Percentiles rank a stretch among this genome's conserved stretches.
phyloP scores from a whole-genome alignment of 2,797 vertebrate genomes.

The Helicolenus hilgendorfi region DNA sequence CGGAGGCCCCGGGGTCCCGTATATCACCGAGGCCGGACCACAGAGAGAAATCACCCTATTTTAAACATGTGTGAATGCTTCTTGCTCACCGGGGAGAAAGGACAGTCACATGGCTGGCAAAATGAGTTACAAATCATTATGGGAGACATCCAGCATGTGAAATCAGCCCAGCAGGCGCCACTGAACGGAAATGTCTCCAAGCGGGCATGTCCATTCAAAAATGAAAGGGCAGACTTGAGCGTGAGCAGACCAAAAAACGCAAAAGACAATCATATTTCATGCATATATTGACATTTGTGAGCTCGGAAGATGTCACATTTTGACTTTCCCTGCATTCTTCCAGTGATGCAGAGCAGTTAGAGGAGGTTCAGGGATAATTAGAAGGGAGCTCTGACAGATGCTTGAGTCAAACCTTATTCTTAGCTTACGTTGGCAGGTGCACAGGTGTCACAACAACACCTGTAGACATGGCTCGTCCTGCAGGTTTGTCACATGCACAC shows the following conservation, averaged over 20 bases:
- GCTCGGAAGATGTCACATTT: background rate
- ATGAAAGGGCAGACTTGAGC: background rate
- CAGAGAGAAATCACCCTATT: slow-evolving; percentile 65
- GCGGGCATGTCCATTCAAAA: background rate
- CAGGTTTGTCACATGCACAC: slow-evolving; percentile 52
- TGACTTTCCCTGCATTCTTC: background rate
- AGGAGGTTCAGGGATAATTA: slow-evolving; percentile 38
- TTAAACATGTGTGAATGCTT: slow-evolving; percentile 81
- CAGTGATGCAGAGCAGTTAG: background rate
- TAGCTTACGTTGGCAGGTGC: slow-evolving; percentile 41
- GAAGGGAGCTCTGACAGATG: slow-evolving; percentile 45
- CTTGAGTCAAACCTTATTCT: slow-evolving; percentile 32
- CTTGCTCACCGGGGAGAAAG: slow-evolving; percentile 74
- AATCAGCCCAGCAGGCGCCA: slow-evolving; percentile 46
- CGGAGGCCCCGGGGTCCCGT: slow-evolving; percentile 67
- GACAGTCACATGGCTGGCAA: slow-evolving; percentile 59
- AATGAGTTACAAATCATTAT: slow-evolving; percentile 63
- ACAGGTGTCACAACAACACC: slow-evolving; percentile 47
- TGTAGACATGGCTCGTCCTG: slow-evolving; percentile 45
- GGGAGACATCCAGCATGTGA: slow-evolving; percentile 46
- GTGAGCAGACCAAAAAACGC: background rate
- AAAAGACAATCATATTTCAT: background rate
- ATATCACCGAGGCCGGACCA: slow-evolving; percentile 58
- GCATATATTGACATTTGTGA: background rate
- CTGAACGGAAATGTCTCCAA: slow-evolving; percentile 3